A percentile compares a stretch with the other conserved stretches of the same genome.
phyloP scores from a whole-genome alignment of 2,888 invertebrate genomes.

The Agrochola lychnidis region DNA sequence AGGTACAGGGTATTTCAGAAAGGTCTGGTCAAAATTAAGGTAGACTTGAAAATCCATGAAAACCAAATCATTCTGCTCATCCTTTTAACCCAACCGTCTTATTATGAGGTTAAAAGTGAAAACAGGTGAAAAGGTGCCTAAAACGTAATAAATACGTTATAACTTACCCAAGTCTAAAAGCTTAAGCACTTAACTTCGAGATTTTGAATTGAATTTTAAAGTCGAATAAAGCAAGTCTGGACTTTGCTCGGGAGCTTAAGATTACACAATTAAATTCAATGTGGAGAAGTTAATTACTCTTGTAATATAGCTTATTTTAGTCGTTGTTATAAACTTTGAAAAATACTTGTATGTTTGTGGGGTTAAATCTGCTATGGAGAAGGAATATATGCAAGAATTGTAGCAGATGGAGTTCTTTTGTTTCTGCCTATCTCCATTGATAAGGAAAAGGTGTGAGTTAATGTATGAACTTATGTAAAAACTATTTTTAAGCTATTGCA shows the following conservation, averaged over 20 bases:
- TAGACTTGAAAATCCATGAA: not conserved
- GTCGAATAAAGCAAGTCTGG: slow-evolving; percentile 51
- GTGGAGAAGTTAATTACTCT: slow-evolving; percentile 46
- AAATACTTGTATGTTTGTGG: not conserved
- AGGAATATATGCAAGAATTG: too few relatives aligned
- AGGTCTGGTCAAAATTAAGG: too few relatives aligned
- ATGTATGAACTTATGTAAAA: too few relatives aligned
- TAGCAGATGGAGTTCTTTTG: too few relatives aligned
- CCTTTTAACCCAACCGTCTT: not conserved
- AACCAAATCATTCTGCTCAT: not conserved
- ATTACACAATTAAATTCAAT: slow-evolving; percentile 45
- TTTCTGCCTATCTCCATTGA: too few relatives aligned
- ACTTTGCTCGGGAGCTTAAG: slow-evolving; percentile 28
- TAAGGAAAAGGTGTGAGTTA: too few relatives aligned
- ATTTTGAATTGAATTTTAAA: slow-evolving; percentile 60
- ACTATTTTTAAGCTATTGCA: too few relatives aligned
- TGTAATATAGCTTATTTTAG: slow-evolving; percentile 19
- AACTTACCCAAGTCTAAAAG: slow-evolving; percentile 42
- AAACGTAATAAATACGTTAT: slow-evolving; percentile 51
- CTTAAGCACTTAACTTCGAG: slow-evolving; percentile 47
- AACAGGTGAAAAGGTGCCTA: slow-evolving; percentile 35
- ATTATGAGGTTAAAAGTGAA: slow-evolving; percentile 23
- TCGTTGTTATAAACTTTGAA: not conserved
- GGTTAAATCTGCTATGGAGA: too few relatives aligned
- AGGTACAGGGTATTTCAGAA: too few relatives aligned